These are phyloP conservation scores for Monodelphis domestica DNA, from an alignment of 2,797 vertebrate species.

Conservation along the genomic window DNA sequence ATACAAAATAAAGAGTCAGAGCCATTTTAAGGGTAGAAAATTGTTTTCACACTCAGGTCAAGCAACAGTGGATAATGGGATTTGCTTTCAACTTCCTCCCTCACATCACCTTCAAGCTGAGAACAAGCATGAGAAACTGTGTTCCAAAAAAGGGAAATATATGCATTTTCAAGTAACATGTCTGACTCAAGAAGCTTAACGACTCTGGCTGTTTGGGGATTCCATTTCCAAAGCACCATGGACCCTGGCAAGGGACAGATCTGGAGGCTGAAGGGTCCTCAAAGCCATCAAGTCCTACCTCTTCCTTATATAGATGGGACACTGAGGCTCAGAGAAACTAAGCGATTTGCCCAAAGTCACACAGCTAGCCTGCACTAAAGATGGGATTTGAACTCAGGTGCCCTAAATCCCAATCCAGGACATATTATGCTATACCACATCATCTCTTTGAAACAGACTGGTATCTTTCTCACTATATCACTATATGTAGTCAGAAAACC, in stretches of 20 bases:
- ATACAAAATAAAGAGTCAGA: conserved; percentile 56
- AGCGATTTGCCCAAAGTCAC: background rate
- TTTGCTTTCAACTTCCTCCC: conserved; percentile 69
- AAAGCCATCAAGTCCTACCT: background rate
- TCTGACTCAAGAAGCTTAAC: conserved; percentile 30
- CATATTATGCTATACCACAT: background rate
- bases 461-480: no score
- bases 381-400: background rate
- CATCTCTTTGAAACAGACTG: background rate
- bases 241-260: background rate
- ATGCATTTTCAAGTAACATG: background rate
- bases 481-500: no score
- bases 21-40: conserved; percentile 60
- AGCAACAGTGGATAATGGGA: conserved; percentile 71
- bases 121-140: conserved; percentile 60
- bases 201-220: conserved; percentile 36
- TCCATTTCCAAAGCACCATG: conserved; percentile 26
- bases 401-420: background rate
- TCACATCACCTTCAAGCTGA: conserved; percentile 52
- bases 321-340: fast-evolving
- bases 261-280: background rate
- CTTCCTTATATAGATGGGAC: background rate
- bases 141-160: conserved; percentile 18
- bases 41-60: conserved; percentile 36
- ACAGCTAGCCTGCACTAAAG: background rate